Evolutionary conservation across 30 jellyfish, hydroid and myxozoan species (phyloP), one percentile per base, ranked within the genome.

Genomic region (Cassiopea andromeda): DNA sequence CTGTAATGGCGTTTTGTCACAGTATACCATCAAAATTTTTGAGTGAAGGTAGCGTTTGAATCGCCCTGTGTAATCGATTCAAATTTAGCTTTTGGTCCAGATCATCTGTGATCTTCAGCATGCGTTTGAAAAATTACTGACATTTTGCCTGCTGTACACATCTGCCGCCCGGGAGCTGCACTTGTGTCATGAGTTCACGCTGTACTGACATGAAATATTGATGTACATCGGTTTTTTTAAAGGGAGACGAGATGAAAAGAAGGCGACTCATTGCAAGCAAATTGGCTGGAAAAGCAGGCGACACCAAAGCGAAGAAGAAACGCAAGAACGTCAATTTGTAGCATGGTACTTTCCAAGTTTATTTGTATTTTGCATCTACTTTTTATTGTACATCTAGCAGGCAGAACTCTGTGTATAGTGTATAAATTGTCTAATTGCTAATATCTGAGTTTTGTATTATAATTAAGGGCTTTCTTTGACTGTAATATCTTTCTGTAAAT

Each of bases 251-350:
- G 54, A 15, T 16, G 27, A 77, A 74, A 50, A 77, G 86, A 38
- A 77, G 86, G 50, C 69, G 50, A 77, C 18, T 6, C 27, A 77
- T 77, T 49, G 86, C 46, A 38, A 38, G 50, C 44, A 77, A 44
- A n/a, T 54, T 77, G 73, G 86, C 86, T 18, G 75, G 48, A 44
- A 77, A 75, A 49, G 74, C 44, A 61, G n/a, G 48, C 58, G 69
- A 16, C 17, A 1, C 75, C 54, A 17, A 48, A 48, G 74, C 86
- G 48, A 77, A 70, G 19, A 70, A 43, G 79, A 70, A 70, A 54
- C 49, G 79, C 79, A 70, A 70, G 50, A 70, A 1, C 54, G 14
- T 70, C 49, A 70, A 70, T 43, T 15, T 70, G 2, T 70, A 54
- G 19, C 19, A 8, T 6, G 79, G 79, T 70, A 70, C 16, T 27